Evolutionary conservation across 2,113 vertebrate genomes (phyloP).

Genomic region (Sminthopsis crassicaudata): DNA sequence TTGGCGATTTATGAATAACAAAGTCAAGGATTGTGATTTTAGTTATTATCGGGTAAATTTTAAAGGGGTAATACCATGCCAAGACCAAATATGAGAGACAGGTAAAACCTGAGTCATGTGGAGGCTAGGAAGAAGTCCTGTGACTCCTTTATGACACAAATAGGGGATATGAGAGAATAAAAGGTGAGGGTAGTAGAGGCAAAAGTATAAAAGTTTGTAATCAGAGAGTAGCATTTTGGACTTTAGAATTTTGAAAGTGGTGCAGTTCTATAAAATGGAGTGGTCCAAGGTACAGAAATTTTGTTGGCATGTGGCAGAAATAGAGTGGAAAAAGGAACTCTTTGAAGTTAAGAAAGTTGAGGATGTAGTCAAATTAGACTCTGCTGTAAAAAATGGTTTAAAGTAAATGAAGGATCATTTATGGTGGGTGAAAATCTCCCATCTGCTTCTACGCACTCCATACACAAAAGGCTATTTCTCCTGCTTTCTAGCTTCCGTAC

Average conservation of each 20-base stretch:
- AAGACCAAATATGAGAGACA: neutral
- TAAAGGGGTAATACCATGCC: neutral
- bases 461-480: neutral
- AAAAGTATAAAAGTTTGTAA: neutral
- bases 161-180: neutral
- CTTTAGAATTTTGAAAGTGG: neutral
- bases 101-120: neutral
- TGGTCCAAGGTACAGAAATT: neutral
- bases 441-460: neutral
- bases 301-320: neutral
- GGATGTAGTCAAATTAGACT: neutral
- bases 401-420: neutral
- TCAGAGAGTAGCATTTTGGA: neutral
- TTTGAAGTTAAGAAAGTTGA: neutral
- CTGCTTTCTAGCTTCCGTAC: neutral
- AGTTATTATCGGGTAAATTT: neutral
- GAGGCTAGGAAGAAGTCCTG: neutral
- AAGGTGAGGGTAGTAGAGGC: neutral
- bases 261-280: neutral
- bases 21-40: neutral
- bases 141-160: too few relatives aligned
- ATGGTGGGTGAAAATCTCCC: neutral
- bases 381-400: neutral
- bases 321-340: neutral
- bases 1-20: neutral